A percentile compares a stretch with the other conserved stretches of the same genome.
Evolutionary conservation across 1,140 invertebrate species (phyloP).

Genomic region (Cydia fagiglandana): DNA sequence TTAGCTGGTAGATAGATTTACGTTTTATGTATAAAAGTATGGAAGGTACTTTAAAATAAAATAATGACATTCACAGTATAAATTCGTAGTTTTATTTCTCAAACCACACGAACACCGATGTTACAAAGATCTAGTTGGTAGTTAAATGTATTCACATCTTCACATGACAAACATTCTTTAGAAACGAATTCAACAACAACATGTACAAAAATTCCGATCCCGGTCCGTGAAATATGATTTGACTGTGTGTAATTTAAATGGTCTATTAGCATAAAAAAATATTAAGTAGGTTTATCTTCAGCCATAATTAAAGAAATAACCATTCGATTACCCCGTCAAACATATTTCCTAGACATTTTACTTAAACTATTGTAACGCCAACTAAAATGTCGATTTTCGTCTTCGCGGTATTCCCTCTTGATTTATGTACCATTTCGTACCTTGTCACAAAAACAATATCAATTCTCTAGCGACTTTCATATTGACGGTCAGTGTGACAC

Average conservation of each 20-base stretch:
- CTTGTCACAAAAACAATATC: no score
- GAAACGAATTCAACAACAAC: neutral
- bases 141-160: conserved; percentile 1
- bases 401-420: no score
- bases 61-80: conserved; percentile 28
- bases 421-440: no score
- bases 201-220: neutral
- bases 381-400: neutral
- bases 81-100: conserved; percentile 41
- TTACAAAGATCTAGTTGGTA: conserved; percentile 22
- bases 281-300: neutral
- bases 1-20: conserved; percentile 12
- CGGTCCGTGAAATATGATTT: conserved; percentile 2
- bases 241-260: neutral
- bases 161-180: neutral
- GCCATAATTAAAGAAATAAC: neutral
- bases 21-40: conserved; percentile 24
- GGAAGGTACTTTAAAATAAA: conserved; percentile 26
- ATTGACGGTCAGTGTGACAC: no score
- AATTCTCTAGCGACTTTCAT: no score
- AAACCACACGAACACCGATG: conserved; percentile 39
- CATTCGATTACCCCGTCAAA: neutral
- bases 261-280: no score
- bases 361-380: neutral
- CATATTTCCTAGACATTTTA: neutral